Base-by-base conservation (phyloP, 2,888 invertebrate genomes). In the Acanthosoma haemorrhoidale region DNA sequence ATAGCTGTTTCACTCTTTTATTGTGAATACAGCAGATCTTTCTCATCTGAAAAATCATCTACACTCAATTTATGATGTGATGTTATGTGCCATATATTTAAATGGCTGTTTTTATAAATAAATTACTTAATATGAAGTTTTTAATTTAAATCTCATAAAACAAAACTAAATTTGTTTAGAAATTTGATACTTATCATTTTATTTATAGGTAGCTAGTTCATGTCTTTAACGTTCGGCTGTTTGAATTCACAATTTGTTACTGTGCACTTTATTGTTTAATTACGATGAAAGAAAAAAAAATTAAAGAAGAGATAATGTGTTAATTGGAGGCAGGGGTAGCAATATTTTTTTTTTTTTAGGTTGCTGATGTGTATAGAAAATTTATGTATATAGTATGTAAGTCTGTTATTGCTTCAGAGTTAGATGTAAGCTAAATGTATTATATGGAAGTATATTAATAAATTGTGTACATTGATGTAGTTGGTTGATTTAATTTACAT, bases 401-500 rank as follows among this genome's bases (percentile, higher is more conserved):
- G 72, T 73, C 72, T 71, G 63, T 71, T 71, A 72, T 66, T 71
- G 72, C 72, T 73, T 73, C 69, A 66, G 69, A 66, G 57, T 38
- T 71, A 73, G 71, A 51, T 58, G 67, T 73, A 73, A 73, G 69
- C 69, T 67, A 67, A 70, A 57, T 70, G 70, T 71, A 71, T 73
- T 70, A 73, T 70, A 71, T 68, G 70, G 72, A 74, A 73, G 57
- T 73, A 72, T 73, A 74, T 72, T 72, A 74, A 73, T 74, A 74
- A 73, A 74, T 74, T 74, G 74, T 74, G 74, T 74, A 74, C 74
- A 74, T 74, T 74, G 73, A 73, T 70, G 73, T 73, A 73, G 66
- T 57, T 39, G 58, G 51, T 51, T 51, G 51, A 25, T 51, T 43
- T 51, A n/a, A 25, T 51, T 51, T 51, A 51, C n/a, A n/a, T n/a